A percentile compares a stretch with the other conserved stretches of the same genome.
These are phyloP conservation scores for Pipistrellus pygmaeus DNA, from an alignment of 2,797 vertebrate genomes.

Conservation along the genomic window DNA sequence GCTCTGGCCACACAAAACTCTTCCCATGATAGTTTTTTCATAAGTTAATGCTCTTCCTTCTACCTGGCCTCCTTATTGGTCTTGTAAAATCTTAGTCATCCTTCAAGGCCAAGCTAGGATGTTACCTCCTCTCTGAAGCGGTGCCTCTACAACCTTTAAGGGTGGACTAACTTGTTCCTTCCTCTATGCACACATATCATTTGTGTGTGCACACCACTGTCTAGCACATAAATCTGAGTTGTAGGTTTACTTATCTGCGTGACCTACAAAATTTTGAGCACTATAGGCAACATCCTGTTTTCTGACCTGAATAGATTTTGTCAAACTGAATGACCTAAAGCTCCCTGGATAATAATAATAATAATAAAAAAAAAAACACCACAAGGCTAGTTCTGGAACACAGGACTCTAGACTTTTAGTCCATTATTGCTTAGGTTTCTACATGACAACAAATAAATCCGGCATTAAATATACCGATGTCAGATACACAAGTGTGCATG, in stretches of 20 bases:
- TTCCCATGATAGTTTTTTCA: background rate
- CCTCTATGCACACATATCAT: background rate
- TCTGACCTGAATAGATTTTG: slow-evolving; percentile 50
- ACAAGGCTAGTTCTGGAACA: background rate
- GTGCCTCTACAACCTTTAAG: background rate
- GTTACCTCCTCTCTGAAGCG: background rate
- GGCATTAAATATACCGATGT: background rate
- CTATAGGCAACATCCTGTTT: background rate
- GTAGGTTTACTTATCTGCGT: background rate
- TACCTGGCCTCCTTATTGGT: background rate
- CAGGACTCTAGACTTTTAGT: background rate
- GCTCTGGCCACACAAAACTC: background rate
- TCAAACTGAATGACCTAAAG: background rate
- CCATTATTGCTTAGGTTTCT: slow-evolving; percentile 18
- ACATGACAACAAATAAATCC: background rate
- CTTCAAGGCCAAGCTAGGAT: background rate
- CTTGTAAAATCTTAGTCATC: slow-evolving; percentile 5
- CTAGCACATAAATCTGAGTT: background rate
- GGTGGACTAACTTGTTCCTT: slow-evolving; percentile 13
- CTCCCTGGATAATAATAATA: slow-evolving; percentile 17
- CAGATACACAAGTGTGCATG: background rate
- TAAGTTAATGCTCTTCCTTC: background rate
- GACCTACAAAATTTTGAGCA: slow-evolving; percentile 25
- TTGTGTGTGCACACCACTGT: background rate
- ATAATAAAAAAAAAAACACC: background rate